Evolutionary conservation across 2,888 invertebrate species (phyloP).

Genomic region (Platypus cylindrus): DNA sequence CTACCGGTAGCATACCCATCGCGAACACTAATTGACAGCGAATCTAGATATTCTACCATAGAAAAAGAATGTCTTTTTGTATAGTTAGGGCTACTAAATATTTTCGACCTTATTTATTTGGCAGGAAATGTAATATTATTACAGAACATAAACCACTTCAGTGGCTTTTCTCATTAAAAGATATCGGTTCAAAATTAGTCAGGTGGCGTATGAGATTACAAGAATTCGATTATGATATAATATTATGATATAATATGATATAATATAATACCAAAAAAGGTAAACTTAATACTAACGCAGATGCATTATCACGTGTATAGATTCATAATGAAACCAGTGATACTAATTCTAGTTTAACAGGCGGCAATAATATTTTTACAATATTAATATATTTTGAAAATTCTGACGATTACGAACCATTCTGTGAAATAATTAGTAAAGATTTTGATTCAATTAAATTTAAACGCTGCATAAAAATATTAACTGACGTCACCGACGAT

Average conservation of each 20-base stretch:
- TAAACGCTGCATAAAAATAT: too few species aligned
- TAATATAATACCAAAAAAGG: too few species aligned
- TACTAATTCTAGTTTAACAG: too few species aligned
- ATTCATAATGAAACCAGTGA: too few species aligned
- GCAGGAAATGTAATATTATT: constrained; percentile 4
- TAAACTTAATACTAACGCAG: constrained; percentile 6
- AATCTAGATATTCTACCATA: constrained; percentile 6
- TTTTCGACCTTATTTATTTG: constrained; percentile 3
- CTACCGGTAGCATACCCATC: constrained; percentile 4
- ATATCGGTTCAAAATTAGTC: constrained; percentile 6
- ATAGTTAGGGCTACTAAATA: constrained; percentile 6
- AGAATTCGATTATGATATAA: constrained; percentile 7
- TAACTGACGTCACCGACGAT: too few species aligned
- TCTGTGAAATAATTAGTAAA: too few species aligned
- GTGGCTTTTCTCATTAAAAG: constrained; percentile 8
- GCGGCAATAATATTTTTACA: too few species aligned
- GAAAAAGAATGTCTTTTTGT: constrained; percentile 8
- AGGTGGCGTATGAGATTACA: constrained; percentile 5
- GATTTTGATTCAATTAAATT: too few species aligned
- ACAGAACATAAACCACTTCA: constrained; percentile 8
- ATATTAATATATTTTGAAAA: too few species aligned
- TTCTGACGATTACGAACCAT: too few species aligned
- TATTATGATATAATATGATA: constrained; percentile 5
- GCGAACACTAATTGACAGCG: constrained; percentile 3
- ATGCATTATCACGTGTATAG: constrained; percentile 9